These are phyloP conservation scores for Platyscapa corneri DNA, from an alignment of 1,140 invertebrate species.

Conservation along the genomic window DNA sequence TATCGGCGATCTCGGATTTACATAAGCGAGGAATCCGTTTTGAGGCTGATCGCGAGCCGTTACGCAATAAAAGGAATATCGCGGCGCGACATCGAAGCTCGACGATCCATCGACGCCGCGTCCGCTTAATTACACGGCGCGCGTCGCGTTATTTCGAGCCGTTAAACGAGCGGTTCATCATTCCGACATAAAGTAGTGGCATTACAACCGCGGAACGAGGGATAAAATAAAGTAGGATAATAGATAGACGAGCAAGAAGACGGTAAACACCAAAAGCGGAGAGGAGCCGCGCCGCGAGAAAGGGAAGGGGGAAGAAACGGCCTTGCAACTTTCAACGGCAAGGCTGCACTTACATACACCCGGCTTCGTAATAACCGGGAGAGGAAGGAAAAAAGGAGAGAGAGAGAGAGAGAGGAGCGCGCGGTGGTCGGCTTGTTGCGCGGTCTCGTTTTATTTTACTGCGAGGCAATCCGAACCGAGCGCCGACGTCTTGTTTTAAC, in stretches of 20 bases:
- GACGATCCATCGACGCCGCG: too few relatives aligned
- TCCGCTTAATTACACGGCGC: too few relatives aligned
- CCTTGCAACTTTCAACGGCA: slow-evolving; percentile 63
- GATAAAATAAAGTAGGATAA: slow-evolving; percentile 46
- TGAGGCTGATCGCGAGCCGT: not conserved
- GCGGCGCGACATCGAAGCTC: too few relatives aligned
- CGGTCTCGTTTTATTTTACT: slow-evolving; percentile 24
- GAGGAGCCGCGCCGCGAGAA: slow-evolving; percentile 52
- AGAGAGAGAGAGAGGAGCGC: slow-evolving; percentile 22
- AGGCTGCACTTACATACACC: slow-evolving; percentile 53
- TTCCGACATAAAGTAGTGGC: too few relatives aligned
- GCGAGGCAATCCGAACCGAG: not conserved
- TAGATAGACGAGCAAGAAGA: slow-evolving; percentile 42
- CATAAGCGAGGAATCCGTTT: not conserved
- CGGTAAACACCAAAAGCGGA: slow-evolving; percentile 45
- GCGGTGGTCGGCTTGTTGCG: not conserved
- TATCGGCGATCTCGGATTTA: not conserved
- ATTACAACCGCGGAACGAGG: not conserved
- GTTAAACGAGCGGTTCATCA: not conserved
- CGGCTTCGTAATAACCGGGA: slow-evolving; percentile 54
- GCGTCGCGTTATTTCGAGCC: not conserved
- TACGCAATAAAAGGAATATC: not conserved
- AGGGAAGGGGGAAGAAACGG: slow-evolving; percentile 54
- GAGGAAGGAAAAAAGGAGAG: not conserved
- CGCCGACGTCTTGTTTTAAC: not conserved